A percentile compares a stretch with the other conserved stretches of the same genome.
phyloP scores from a whole-genome alignment of 2,888 invertebrate genomes.

The Andrena dorsata region DNA sequence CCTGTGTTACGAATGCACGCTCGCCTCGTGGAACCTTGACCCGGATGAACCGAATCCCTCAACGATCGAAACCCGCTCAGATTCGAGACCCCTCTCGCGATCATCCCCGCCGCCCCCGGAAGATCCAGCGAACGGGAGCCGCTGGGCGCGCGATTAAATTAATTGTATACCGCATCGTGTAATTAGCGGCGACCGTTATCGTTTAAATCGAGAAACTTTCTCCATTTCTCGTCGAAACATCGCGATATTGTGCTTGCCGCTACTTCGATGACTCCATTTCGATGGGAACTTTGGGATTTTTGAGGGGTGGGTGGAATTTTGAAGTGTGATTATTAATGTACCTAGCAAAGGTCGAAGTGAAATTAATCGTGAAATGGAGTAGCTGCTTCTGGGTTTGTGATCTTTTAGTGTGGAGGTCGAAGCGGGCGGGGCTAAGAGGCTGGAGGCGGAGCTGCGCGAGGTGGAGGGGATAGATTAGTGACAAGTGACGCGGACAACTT shows the following conservation, averaged over 20 bases:
- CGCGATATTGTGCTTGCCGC: no score
- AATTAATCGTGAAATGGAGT: neutral
- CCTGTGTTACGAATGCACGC: constrained; percentile 32
- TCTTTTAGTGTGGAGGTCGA: neutral
- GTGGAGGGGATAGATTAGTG: neutral
- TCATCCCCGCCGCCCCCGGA: neutral
- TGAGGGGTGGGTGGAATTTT: neutral
- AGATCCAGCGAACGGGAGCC: neutral
- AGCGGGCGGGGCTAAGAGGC: neutral
- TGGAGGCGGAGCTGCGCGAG: neutral
- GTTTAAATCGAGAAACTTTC: neutral
- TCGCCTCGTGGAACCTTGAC: constrained; percentile 45
- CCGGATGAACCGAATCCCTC: constrained; percentile 27
- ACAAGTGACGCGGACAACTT: neutral
- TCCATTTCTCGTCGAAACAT: neutral
- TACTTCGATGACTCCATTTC: no score
- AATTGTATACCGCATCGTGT: constrained; percentile 7
- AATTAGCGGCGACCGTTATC: constrained; percentile 6
- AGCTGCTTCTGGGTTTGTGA: neutral
- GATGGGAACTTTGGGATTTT: neutral
- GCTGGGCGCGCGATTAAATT: constrained; percentile 15
- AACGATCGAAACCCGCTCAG: constrained; percentile 15
- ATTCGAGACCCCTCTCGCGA: neutral
- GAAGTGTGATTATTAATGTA: neutral
- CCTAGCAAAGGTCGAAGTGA: neutral